Evolutionary conservation across 2,113 vertebrate genomes (phyloP), one percentile per base, ranked within the genome.

Genomic region (Pavo muticus): DNA sequence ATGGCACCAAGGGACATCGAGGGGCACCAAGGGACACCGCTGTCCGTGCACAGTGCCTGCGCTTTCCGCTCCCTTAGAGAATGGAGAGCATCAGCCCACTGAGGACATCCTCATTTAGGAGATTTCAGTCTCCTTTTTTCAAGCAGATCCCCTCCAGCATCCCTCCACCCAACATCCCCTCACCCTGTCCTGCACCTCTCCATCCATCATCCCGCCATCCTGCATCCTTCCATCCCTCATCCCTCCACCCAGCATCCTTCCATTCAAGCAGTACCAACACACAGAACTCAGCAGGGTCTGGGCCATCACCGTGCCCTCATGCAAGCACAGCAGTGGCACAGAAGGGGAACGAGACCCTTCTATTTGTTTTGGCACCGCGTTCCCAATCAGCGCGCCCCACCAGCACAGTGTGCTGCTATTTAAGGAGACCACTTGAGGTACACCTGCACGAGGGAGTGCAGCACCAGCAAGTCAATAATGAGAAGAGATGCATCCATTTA

Each of bases 351-450:
- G 10, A 71, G 91, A 87, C 88, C 97, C 94, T 93, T 52, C 45
- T 64, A 47, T 84, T 37, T 72, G 95, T 93, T 50, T 50, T 68
- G 87, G 95, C 67, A 94, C 87, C 15, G 1, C 0, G n/a, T 78
- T 93, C 79, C 82, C 96, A 96, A 97, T 97, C 97, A 96, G 92
- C 90, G 85, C 84, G 64, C 70, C 92, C 83, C 86, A 56, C 94
- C 14, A 45, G 74, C 91, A 4, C 91, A 68, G 96, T 40, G n/a
- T 79, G 50, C 61, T 35, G 86, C 97, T 87, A 95, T 97, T 98
- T 97, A 84, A 78, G 71, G 97, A 97, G 84, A 92, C 93, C 94
- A 91, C 97, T 97, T 95, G 95, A 97, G 96, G 94, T 94, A 91
- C 96, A 97, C 98, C 96, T 97, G 97, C 96, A 87, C 45, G 91